Base-by-base conservation (phyloP, 2,113 vertebrate genomes). In the Lepisosteus oculatus region DNA sequence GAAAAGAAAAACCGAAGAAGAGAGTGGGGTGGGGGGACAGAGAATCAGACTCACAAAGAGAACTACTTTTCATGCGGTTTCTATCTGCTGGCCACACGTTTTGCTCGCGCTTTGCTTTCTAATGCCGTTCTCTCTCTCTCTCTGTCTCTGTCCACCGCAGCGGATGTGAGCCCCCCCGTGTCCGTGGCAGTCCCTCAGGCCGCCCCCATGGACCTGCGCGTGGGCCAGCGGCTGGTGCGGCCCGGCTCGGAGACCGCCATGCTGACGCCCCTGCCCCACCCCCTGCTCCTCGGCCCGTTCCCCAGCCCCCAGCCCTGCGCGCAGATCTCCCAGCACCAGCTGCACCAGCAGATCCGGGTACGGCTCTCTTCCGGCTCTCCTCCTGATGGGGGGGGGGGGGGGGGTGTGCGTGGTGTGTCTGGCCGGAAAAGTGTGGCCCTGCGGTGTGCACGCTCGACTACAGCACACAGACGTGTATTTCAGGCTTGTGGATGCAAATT, bases 121-220 rank as follows among this genome's bases (percentile, higher is more conserved):
- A 29, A 29, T 29, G 29, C 29, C 29, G 29, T 29, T 29, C 29
- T 29, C 29, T 29, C 29, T 29, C 29, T n/a, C 51, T 70, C 29
- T 77, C 6, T 42, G 9, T 71, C 14, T 61, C 3, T 64, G 41
- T 61, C 56, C 43, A 43, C 77, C 67, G 29, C 76, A 79, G 66
- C 61, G 65, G 69, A 76, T 68, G 61, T 78, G 64, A 68, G 80
- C 86, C 83, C 84, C 66, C 76, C 69, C 74, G 75, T 2, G 70
- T 80, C 81, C 71, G 41, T 72, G 72, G 74, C 76, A 44, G 67
- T 77, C 63, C 91, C 84, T 82, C 90, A 89, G 87, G 71, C 84
- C 54, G 85, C 75, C 82, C 93, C 93, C 91, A 98, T 98, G 97
- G 97, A 98, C 89, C 93, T 98, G 84, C 89, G 95, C 59, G 90